Conservation (phyloP, 2,888 invertebrate species). For the Mellilla xanthometata region DNA sequence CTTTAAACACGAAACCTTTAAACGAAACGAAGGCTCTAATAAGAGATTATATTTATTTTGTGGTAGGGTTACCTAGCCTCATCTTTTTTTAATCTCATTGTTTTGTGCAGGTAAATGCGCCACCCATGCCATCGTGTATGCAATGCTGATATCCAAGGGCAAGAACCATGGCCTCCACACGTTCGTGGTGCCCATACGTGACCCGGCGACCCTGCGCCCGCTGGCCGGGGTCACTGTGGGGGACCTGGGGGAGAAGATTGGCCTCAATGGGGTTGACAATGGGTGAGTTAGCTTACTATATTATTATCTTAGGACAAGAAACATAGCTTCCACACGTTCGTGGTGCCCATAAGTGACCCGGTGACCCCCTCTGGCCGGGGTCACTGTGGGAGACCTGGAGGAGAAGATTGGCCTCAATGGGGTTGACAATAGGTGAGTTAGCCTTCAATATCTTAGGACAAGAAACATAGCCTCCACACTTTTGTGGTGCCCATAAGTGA, state of each 20-base stretch:
- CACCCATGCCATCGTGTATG: slow-evolving; percentile 94
- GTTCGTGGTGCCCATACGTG: slow-evolving; percentile 93
- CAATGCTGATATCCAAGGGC: slow-evolving; percentile 92
- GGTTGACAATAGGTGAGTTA: slow-evolving; percentile 92
- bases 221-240: slow-evolving; percentile 92
- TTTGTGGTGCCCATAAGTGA: slow-evolving; percentile 67
- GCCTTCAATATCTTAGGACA: neutral
- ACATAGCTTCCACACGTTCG: no score
- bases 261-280: slow-evolving; percentile 96
- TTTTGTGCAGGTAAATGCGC: slow-evolving; percentile 86
- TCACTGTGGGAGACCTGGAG: slow-evolving; percentile 95
- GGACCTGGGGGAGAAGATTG: slow-evolving; percentile 96
- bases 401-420: slow-evolving; percentile 96
- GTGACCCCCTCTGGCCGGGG: slow-evolving; percentile 89
- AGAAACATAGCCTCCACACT: no score
- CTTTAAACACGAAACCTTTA: no score
- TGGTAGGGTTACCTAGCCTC: neutral
- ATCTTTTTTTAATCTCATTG: neutral
- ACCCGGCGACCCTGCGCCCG: slow-evolving; percentile 87
- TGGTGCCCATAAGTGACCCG: slow-evolving; percentile 78
- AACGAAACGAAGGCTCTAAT: no score
- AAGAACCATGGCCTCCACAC: slow-evolving; percentile 92
- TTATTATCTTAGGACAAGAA: neutral
- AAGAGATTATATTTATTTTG: no score
- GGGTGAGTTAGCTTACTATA: slow-evolving; percentile 82